Evolutionary conservation across 2,888 invertebrate genomes (phyloP), one percentile per base, ranked within the genome.

Genomic region (Serripes groenlandicus): DNA sequence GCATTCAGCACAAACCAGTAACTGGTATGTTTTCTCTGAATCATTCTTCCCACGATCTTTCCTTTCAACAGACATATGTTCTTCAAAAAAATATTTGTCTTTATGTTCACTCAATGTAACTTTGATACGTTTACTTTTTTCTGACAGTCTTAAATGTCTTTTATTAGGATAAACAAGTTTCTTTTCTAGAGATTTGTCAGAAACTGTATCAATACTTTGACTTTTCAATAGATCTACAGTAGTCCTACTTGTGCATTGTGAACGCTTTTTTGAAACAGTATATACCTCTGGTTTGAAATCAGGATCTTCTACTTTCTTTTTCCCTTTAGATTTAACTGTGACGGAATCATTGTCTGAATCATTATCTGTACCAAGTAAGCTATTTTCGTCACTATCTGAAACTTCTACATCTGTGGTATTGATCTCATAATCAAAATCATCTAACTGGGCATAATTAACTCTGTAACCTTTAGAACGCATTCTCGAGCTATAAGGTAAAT

Each of bases 1-100:
- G 60, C 76, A 76, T n/a, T 69, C 28, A 21, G 56, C 32, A 42
- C 76, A 76, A 0, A 76, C 69, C 28, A 35, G 37, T 4, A 69
- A 34, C 37, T 70, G 26, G 3, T 28, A 30, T 0, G 37, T n/a
- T 23, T 69, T 69, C 11, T 70, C 76, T 60, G 23, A 26, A 3
- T 28, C 30, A n/a, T 54, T 42, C 60, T 69, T 76, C 1, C 60
- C 60, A 21, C 69, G 58, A 28, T 75, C 68, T 56, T 34, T 30
- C 9, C 34, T 34, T 23, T 42, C 30, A 58, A 32, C n/a, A 5
- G 76, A 76, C 18, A 30, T 11, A 7, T 34, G 35, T 23, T 60
- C 60, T 60, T 76, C 69, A 1, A 35, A 23, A 7, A 23, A 18
- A 69, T 52, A 69, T 42, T 69, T 52, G 66, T 78, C 42, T 66